Conservation (phyloP, 1,140 invertebrate species). For the Cydia pomonella region DNA sequence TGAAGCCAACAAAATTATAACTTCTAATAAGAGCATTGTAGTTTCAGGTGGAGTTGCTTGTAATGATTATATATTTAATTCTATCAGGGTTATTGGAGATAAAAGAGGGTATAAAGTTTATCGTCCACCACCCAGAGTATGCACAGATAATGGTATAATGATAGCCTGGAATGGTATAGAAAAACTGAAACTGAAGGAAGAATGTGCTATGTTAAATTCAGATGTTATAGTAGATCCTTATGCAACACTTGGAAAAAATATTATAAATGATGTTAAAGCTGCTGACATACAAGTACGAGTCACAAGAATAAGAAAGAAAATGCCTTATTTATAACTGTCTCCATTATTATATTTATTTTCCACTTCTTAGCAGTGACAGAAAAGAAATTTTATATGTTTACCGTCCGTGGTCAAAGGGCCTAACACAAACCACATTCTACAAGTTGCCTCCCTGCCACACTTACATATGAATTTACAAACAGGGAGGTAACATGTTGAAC, state of each 20-base stretch:
- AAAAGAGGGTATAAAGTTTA: conserved; percentile 85
- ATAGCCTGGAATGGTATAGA: conserved; percentile 99
- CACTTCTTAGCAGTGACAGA: too few species aligned
- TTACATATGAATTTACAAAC: too few species aligned
- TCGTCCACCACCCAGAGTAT: conserved; percentile 91
- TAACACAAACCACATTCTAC: too few species aligned
- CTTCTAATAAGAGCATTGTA: conserved; percentile 83
- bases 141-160: conserved; percentile 99
- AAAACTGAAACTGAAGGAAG: conserved; percentile 75
- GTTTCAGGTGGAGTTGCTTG: conserved; percentile 98
- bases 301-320: conserved; percentile 53
- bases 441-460: too few species aligned
- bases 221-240: conserved; percentile 52
- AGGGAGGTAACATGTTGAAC: too few species aligned
- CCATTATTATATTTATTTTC: background rate
- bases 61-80: conserved; percentile 90
- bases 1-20: conserved; percentile 83
- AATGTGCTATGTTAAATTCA: conserved; percentile 41
- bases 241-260: conserved; percentile 57
- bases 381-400: too few species aligned
- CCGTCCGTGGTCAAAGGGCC: too few species aligned
- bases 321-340: background rate
- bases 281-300: conserved; percentile 59
- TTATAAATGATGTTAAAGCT: conserved; percentile 54
- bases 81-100: conserved; percentile 85